Evolutionary conservation across 2,797 vertebrate genomes (phyloP).

Genomic region (Notoglanidium macrostoma): DNA sequence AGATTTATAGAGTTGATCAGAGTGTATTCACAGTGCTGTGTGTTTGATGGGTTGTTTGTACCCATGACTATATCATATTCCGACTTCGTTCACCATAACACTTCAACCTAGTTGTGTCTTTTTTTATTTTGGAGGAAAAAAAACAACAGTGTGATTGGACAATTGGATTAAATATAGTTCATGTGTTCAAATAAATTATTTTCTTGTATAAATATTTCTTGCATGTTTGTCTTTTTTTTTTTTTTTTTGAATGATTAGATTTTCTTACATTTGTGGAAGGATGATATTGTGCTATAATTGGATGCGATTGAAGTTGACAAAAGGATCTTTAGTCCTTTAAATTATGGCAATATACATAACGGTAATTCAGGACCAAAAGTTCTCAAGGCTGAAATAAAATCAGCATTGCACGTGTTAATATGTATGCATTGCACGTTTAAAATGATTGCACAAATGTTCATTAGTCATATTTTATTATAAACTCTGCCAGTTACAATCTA

Average conservation of each 20-base stretch:
- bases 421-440: background rate
- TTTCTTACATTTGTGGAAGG: background rate
- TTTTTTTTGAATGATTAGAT: background rate
- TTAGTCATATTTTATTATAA: slow-evolving; percentile 4
- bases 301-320: background rate
- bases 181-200: slow-evolving; percentile 83
- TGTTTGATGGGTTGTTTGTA: slow-evolving; percentile 44
- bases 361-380: background rate
- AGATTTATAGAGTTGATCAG: slow-evolving; percentile 12
- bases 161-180: slow-evolving; percentile 70
- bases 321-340: background rate
- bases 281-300: background rate
- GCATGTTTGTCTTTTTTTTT: background rate
- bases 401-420: background rate
- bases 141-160: slow-evolving; percentile 68
- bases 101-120: slow-evolving; percentile 63
- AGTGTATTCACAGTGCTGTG: slow-evolving; percentile 39
- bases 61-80: slow-evolving; percentile 30
- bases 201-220: slow-evolving; percentile 72
- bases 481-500: background rate
- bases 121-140: slow-evolving; percentile 61
- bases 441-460: background rate
- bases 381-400: no score
- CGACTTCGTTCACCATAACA: slow-evolving; percentile 54
- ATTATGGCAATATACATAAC: background rate